Evolutionary conservation across 2,888 invertebrate species (phyloP).

Genomic region (Chrysolina oricalcia): DNA sequence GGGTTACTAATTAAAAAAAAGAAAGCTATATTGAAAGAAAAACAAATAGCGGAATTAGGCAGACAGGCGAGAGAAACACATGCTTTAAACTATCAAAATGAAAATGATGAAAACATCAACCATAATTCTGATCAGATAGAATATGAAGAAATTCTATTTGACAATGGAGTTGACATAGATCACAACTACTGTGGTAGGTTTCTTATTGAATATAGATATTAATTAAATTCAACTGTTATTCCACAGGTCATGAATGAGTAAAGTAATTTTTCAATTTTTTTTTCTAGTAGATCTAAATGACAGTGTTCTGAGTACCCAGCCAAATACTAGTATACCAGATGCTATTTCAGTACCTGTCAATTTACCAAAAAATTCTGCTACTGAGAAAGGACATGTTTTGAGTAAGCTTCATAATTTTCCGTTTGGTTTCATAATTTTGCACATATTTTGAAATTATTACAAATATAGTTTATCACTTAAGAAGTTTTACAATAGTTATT

Average conservation of each 20-base stretch:
- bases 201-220: conserved; percentile 29
- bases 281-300: conserved; percentile 15
- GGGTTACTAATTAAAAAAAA: conserved; percentile 6
- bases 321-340: conserved; percentile 21
- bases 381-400: conserved; percentile 29
- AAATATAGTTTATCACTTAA: not conserved
- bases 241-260: conserved; percentile 7
- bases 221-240: conserved; percentile 14
- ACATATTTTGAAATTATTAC: conserved; percentile 21
- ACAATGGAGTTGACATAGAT: not conserved
- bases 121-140: not conserved
- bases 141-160: conserved; percentile 11
- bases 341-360: conserved; percentile 23
- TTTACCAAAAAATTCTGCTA: conserved; percentile 1
- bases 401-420: conserved; percentile 1
- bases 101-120: conserved; percentile 26
- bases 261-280: not conserved
- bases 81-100: conserved; percentile 14
- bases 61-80: conserved; percentile 31
- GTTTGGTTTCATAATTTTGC: conserved; percentile 14
- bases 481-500: not conserved
- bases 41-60: conserved; percentile 32
- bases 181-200: conserved; percentile 20
- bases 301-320: conserved; percentile 8
- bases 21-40: not conserved